Conservation (phyloP, 1,140 invertebrate genomes). For the Archegozetes longisetosus region DNA sequence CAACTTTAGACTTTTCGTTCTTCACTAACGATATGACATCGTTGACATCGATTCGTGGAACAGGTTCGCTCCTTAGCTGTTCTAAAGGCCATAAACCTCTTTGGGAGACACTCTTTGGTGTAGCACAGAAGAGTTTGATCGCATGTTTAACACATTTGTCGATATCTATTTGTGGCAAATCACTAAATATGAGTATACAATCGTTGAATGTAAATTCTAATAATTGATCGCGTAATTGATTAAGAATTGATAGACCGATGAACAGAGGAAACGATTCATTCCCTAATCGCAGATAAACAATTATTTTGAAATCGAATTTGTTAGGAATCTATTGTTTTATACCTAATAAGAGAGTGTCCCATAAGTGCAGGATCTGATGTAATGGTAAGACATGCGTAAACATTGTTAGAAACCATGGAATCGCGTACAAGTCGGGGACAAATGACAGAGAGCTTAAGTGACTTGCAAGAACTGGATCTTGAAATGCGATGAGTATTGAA, state of each 20-base stretch:
- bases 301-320: neutral
- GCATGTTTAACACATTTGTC: slow-evolving; percentile 80
- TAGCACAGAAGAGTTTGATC: slow-evolving; percentile 62
- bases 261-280: slow-evolving; percentile 86
- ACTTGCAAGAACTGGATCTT: slow-evolving; percentile 79
- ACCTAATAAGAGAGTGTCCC: slow-evolving; percentile 78
- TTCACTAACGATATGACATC: slow-evolving; percentile 2
- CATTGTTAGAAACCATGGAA: slow-evolving; percentile 99
- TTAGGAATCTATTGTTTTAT: neutral
- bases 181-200: slow-evolving; percentile 89
- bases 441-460: slow-evolving; percentile 86
- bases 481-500: slow-evolving; percentile 84
- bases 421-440: slow-evolving; percentile 95
- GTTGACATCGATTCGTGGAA: slow-evolving; percentile 2
- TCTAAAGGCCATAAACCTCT: slow-evolving; percentile 13
- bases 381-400: slow-evolving; percentile 84
- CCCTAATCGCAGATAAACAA: slow-evolving; percentile 32
- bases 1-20: neutral
- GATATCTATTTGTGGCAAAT: slow-evolving; percentile 94
- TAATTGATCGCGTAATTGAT: slow-evolving; percentile 66
- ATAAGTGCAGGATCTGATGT: slow-evolving; percentile 93
- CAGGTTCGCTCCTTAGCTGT: neutral
- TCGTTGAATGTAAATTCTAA: slow-evolving; percentile 87
- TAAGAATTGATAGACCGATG: slow-evolving; percentile 81
- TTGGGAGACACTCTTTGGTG: slow-evolving; percentile 44